phyloP scores from a whole-genome alignment of 2,888 invertebrate species.

The Platycheirus albimanus region DNA sequence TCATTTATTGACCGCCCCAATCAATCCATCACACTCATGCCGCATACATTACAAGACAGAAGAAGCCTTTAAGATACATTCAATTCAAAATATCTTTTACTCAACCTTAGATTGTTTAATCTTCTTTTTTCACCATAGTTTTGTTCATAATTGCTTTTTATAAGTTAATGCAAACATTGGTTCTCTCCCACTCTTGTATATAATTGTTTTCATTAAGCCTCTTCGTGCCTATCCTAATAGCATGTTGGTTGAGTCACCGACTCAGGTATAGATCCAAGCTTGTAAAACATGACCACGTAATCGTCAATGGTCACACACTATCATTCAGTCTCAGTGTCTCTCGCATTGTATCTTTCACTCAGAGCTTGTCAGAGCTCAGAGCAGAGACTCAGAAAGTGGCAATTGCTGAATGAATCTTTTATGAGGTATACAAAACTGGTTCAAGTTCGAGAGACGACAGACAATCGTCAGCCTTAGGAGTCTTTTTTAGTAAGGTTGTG shows the following conservation, averaged over 20 bases:
- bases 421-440: constrained; percentile 56
- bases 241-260: constrained; percentile 52
- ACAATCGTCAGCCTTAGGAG: background rate
- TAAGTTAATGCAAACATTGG: too few relatives aligned
- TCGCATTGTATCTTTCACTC: background rate
- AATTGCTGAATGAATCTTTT: constrained; percentile 38
- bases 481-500: constrained; percentile 48
- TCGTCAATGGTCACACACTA: constrained; percentile 45
- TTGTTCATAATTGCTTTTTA: too few relatives aligned
- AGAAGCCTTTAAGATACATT: too few relatives aligned
- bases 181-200: too few relatives aligned
- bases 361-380: background rate
- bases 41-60: too few relatives aligned
- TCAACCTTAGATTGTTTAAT: too few relatives aligned
- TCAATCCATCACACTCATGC: too few relatives aligned
- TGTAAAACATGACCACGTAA: constrained; percentile 32
- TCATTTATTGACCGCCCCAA: too few relatives aligned
- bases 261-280: constrained; percentile 53
- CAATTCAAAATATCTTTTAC: too few relatives aligned
- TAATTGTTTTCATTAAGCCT: too few relatives aligned
- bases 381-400: background rate
- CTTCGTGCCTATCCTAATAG: constrained; percentile 10
- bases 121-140: too few relatives aligned
- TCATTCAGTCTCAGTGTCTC: constrained; percentile 11
- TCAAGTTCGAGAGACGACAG: constrained; percentile 57